Evolutionary conservation across 2,888 invertebrate genomes (phyloP), one percentile per base, ranked within the genome.

Genomic region (Keiferia lycopersicella): DNA sequence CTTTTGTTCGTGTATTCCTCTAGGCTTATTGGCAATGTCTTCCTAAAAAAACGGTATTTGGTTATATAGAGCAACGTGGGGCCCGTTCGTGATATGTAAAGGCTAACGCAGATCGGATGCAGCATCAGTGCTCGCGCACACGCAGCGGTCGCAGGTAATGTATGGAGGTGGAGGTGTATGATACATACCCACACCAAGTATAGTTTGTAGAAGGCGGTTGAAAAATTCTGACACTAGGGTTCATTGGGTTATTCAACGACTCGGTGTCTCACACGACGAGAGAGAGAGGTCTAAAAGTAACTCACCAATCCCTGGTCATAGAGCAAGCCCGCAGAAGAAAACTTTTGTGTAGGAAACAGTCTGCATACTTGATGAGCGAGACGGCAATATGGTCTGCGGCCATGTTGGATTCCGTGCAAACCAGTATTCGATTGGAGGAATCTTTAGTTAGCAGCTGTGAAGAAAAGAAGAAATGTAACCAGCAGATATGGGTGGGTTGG

Each of bases 371-470:
- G 3, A 86, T 67, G 4, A 88, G 72, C 74, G 78, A 65, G 14
- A 78, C 71, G 14, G 85, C 87, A 53, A 88, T 80, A 75, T 87
- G 85, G 67, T 88, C 88, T 4, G 88, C 88, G 53, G 88, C 87
- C 87, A 85, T 88, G 67, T 88, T 88, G 62, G 87, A 87, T 53
- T 86, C 86, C 0, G 88, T 88, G 75, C 88, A 88, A 64, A 88
- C 83, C 79, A 88, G 67, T 16, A 88, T 77, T 26, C 83, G 82
- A 68, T 83, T 76, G 1, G 34, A 61, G 0, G 71, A 48, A 61
- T 73, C 71, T 12, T 68, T 71, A 0, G 61, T 63, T 59, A 82
- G 81, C 64, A 86, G 66, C 86, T 86, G 74, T 11, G n/a, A 45
- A 11, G 11, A 38, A n/a, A 48, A 48, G 30, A 48, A 8, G 2